Evolutionary conservation across 2,888 invertebrate genomes (phyloP), one percentile per base, ranked within the genome.

Genomic region (Drosophila cyrtoloma): DNA sequence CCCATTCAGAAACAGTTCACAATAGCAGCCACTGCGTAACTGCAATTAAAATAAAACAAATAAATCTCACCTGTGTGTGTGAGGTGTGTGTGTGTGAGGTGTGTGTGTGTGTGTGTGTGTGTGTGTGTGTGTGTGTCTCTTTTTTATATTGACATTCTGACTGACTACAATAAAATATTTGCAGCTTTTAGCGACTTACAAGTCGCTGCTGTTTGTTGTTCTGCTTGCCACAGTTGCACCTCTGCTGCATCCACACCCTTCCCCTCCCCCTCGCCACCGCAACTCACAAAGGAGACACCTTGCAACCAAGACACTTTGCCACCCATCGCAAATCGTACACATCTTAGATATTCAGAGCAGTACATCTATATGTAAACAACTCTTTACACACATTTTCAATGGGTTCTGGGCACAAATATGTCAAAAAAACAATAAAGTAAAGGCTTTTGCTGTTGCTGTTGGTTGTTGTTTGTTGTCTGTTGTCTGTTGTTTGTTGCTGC

Each of bases 81-180:
- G 22, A 61, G 65, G 65, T 57, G 26, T 2, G 55, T 3, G 50
- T 6, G 51, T 22, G 32, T 26, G 2, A 26, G 3, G 39, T 19
- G 9, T 16, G 33, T 2, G 55, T 9, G 53, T 37, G 19, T 7
- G 19, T 14, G 22, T 39, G n/a, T 14, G n/a, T 10, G 9, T 50
- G 10, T n/a, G 59, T 16, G 50, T 12, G 39, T 19, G 35, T 4
- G 64, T 47, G 64, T 70, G 65, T 58, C 63, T 35, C n/a, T 47
- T 78, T 42, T 47, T 16, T 16, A 14, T 47, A 22, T 47, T 63
- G 56, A 65, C 63, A 66, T 50, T 71, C 53, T 63, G 60, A 68
- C 53, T 76, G 81, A 81, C 66, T 79, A 77, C 77, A 73, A 73
- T 81, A 63, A 69, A 81, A 79, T 81, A 76, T 77, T 77, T 72